Conservation (phyloP, 2,888 invertebrate genomes). For the Drosophila mercatorum region DNA sequence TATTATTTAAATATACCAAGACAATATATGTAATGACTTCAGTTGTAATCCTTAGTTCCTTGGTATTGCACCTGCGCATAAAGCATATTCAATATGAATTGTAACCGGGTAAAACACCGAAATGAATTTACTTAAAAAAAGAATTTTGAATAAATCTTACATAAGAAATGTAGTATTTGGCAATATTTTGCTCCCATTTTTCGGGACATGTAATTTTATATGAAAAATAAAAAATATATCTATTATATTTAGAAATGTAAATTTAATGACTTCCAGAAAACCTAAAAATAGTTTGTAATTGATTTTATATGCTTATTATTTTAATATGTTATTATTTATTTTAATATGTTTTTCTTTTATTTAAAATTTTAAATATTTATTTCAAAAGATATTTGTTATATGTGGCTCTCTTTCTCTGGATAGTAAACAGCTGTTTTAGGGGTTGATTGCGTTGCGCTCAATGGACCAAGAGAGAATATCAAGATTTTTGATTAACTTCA, state of each 20-base stretch:
- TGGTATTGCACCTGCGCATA: not conserved
- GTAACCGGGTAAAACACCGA: not conserved
- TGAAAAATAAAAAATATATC: not conserved
- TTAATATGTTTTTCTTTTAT: not conserved
- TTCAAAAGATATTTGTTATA: not conserved
- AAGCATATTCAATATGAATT: not conserved
- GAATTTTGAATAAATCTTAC: not conserved
- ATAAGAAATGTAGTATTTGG: not conserved
- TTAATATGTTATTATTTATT: not conserved
- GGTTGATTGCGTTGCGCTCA: conserved; percentile 10
- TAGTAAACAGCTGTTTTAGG: conserved; percentile 18
- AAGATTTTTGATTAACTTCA: conserved; percentile 9
- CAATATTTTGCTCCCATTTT: not conserved
- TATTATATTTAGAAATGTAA: not conserved
- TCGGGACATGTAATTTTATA: not conserved
- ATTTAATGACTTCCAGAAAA: not conserved
- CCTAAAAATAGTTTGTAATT: not conserved
- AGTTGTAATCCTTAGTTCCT: not conserved
- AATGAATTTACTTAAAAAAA: not conserved
- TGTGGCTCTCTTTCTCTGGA: not conserved
- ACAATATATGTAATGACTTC: not conserved
- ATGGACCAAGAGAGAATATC: conserved; percentile 6
- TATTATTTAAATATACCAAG: not conserved
- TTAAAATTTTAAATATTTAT: not conserved
- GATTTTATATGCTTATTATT: too few species aligned